Base-by-base conservation (phyloP, 2,888 invertebrate species). In the Plemyria rubiginata region DNA sequence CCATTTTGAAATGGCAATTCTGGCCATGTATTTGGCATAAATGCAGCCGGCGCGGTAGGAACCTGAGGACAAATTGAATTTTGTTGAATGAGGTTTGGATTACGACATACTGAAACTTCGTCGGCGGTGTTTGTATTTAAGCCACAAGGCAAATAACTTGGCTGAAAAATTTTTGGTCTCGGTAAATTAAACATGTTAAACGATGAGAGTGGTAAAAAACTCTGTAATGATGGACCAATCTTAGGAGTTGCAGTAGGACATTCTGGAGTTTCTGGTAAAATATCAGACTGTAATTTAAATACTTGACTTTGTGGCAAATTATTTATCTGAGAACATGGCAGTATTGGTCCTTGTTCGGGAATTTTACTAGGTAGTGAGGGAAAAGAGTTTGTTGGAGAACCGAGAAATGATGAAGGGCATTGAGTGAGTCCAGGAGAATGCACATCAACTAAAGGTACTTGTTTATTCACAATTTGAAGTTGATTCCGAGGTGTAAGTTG, bases 171-270 rank as follows among this genome's bases (percentile, higher is more conserved):
- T 16, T 46, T 41, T 36, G 60, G 50, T 51, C 57, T 60, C 43
- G 57, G 57, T 48, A 61, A 43, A 48, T 22, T 50, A 51, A 57
- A 59, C 49, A 54, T 48, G 16, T 53, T 54, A 6, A 48, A 38
- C 11, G 48, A n/a, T n/a, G 53, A 51, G 15, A 38, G n/a, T 45
- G 54, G 57, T 12, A 57, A 40, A 40, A 40, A 9, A 29, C 56
- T 60, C 16, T 60, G 56, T 1, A 22, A 28, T 41, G 43, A 16
- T 52, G 54, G 53, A 54, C 32, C 51, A 28, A 54, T 45, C 6
- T n/a, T n/a, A n/a, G 45, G 41, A 57, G 51, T 32, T 28, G 11
- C 32, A 38, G 60, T 12, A 38, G 45, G 3, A 54, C 40, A 53
- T 22, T 22, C 11, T 29, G 46, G 38, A 46, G 36, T 28, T 36